Base-by-base conservation (phyloP, 2,797 vertebrate genomes). In the Scarus forsteni region DNA sequence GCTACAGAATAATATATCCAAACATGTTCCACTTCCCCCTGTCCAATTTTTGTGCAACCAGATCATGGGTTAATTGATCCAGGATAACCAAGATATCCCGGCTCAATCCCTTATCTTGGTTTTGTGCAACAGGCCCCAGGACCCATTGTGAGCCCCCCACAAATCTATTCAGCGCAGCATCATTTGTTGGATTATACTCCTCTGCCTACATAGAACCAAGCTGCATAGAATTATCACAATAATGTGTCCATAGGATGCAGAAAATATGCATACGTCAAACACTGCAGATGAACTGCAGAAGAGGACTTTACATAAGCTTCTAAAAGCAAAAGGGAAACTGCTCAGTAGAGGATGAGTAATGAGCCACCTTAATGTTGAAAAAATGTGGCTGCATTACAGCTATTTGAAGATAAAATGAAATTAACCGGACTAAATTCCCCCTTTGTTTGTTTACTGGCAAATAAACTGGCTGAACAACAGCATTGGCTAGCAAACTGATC, bases 261-360 rank as follows among this genome's bases (percentile, higher is more conserved):
- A 79, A 84, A 60, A 85, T 86, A 88, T 88, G 87, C 83, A 91
- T 81, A 88, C 77, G 85, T 55, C 75, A 85, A 86, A 78, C 73
- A 81, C 60, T 27, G 57, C 14, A 77, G 84, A 85, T 71, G 70
- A 40, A 62, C 46, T 4, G 4, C 74, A 65, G 38, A 78, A 83
- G 79, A 77, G 70, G 79, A 86, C 95, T 93, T 99, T 0, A 97
- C 97, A 75, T 98, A 97, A 81, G n/a, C 19, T 71, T 73, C 78
- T 73, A 27, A 34, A 76, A 79, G 82, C 75, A 66, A 89, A 45
- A 53, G 59, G 59, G 7, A 48, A 49, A 18, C 16, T 18, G 18
- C 16, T 19, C 60, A 64, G 97, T 73, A 7, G 53, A 70, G 72
- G 61, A 82, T 80, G 85, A 89, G 66, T 76, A 85, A 87, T 81